Evolutionary conservation across 1,140 invertebrate genomes (phyloP).

Genomic region (Protaetia brevitarsis): DNA sequence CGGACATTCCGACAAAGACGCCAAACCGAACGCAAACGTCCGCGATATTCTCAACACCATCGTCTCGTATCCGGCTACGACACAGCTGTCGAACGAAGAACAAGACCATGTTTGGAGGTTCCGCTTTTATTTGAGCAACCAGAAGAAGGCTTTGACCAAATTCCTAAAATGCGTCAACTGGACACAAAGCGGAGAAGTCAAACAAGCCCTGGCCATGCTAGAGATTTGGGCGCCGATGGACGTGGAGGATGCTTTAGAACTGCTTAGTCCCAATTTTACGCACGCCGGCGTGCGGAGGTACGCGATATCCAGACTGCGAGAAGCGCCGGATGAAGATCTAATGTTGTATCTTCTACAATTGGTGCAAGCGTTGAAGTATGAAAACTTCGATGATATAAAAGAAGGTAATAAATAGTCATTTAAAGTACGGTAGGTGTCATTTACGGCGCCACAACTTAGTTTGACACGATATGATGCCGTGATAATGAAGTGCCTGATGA

Average conservation of each 20-base stretch:
- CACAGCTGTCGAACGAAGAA: conserved; percentile 83
- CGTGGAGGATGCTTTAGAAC: conserved; percentile 95
- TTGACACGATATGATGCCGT: too few relatives aligned
- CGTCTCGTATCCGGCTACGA: conserved; percentile 86
- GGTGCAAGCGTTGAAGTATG: conserved; percentile 97
- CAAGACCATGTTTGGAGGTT: conserved; percentile 99
- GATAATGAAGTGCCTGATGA: too few relatives aligned
- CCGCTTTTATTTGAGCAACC: conserved; percentile 85
- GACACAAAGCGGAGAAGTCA: conserved; percentile 77
- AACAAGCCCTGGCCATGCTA: conserved; percentile 88
- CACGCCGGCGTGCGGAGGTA: conserved; percentile 90
- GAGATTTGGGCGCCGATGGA: conserved; percentile 93
- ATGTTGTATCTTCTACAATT: conserved; percentile 93
- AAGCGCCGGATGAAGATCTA: conserved; percentile 92
- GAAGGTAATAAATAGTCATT: conserved; percentile 48
- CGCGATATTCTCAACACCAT: conserved; percentile 84
- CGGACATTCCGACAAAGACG: conserved; percentile 83
- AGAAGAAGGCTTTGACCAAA: conserved; percentile 93
- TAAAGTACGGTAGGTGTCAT: too few relatives aligned
- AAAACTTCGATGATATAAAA: conserved; percentile 79
- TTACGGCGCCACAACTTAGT: too few relatives aligned
- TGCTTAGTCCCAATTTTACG: conserved; percentile 87
- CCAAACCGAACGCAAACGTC: conserved; percentile 88
- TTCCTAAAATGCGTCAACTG: conserved; percentile 99
- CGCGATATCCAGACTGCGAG: conserved; percentile 85